Base-by-base conservation (phyloP, 2,113 vertebrate genomes). In the Varanus komodoensis region DNA sequence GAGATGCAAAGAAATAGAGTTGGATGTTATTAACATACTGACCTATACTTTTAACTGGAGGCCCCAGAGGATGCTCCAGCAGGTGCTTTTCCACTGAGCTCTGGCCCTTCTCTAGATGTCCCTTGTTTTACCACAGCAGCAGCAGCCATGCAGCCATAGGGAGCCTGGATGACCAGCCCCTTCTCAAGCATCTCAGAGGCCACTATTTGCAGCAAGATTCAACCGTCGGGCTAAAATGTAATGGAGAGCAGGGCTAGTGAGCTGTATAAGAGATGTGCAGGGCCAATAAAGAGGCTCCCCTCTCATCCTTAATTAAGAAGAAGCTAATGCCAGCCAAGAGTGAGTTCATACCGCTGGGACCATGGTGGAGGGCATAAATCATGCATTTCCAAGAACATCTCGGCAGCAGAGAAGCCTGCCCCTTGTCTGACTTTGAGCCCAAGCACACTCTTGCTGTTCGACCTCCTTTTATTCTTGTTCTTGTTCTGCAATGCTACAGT, bases 391-490 rank as follows among this genome's bases (percentile, higher is more conserved):
- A 95, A 44, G 92, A 95, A 71, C n/a, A 67, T 82, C 87, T 50
- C 77, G 87, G 29, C 94, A 93, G 92, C 93, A 91, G 81, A 90
- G 90, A 93, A 54, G 89, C 95, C 54, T 94, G 92, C 92, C 48
- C 23, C 14, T 74, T 93, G 92, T 89, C 89, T 89, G 69, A 80
- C 86, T 92, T 48, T 94, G 92, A 95, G 91, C 93, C 86, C 86
- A 44, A 44, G 3, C 38, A 44, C 88, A 93, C 91, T 94, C 94
- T 95, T 95, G 91, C 93, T 89, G 74, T 92, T 84, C 87, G 71
- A 83, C 17, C 83, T 92, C 93, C 90, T 96, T 73, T 96, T 95
- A 93, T 93, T 86, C 93, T 89, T 75, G 87, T 92, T 86, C 93
- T 89, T 75, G 87, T 92, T 91, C 93, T 95, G 92, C 87, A 83